Conservation (phyloP, 2,888 invertebrate genomes). For the Dasypogon diadema region DNA sequence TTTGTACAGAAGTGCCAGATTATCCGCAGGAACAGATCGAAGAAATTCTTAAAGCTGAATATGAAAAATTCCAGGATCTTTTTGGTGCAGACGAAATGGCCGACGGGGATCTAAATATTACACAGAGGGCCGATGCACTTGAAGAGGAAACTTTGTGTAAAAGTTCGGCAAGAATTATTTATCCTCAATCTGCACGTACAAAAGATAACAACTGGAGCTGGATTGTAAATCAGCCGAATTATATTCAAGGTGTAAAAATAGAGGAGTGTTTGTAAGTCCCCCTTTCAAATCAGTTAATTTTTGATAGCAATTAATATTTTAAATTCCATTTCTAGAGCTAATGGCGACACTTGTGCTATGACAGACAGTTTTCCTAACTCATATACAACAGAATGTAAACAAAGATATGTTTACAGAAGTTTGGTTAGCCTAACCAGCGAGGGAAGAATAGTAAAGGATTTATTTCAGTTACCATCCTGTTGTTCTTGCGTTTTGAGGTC, state of each 20-base stretch:
- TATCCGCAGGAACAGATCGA: slow-evolving; percentile 68
- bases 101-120: slow-evolving; percentile 66
- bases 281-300: not conserved
- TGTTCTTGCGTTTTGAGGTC: slow-evolving; percentile 75
- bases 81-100: slow-evolving; percentile 65
- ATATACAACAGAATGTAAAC: slow-evolving; percentile 72
- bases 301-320: too few species aligned
- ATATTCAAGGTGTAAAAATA: slow-evolving; percentile 78
- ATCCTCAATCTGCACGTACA: slow-evolving; percentile 74
- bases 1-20: slow-evolving; percentile 68
- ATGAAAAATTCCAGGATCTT: slow-evolving; percentile 62
- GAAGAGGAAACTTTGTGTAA: slow-evolving; percentile 69
- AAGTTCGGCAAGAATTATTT: slow-evolving; percentile 69
- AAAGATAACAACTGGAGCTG: slow-evolving; percentile 76
- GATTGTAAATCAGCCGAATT: slow-evolving; percentile 76
- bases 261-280: slow-evolving; percentile 79
- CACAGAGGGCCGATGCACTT: slow-evolving; percentile 68
- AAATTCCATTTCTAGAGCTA: slow-evolving; percentile 62
- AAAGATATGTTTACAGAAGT: slow-evolving; percentile 72
- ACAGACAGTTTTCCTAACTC: slow-evolving; percentile 69
- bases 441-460: slow-evolving; percentile 68
- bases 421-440: slow-evolving; percentile 71
- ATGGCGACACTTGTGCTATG: slow-evolving; percentile 69
- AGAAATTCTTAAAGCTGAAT: slow-evolving; percentile 59
- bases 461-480: slow-evolving; percentile 78